Base-by-base conservation (phyloP, 2,797 vertebrate species). In the Lacerta agilis region DNA sequence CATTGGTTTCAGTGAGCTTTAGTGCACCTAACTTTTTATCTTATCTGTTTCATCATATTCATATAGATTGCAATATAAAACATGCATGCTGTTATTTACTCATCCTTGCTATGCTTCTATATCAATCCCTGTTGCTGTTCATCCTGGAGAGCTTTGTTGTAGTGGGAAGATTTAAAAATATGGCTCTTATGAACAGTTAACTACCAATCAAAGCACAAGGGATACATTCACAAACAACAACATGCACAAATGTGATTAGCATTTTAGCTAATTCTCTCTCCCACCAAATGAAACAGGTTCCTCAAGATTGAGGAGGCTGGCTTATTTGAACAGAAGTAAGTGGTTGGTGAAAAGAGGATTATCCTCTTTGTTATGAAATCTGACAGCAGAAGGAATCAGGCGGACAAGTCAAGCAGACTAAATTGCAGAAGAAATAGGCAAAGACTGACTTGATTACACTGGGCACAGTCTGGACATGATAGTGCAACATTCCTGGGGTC, bases 321-420 rank as follows among this genome's bases (percentile, higher is more conserved):
- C 38, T 78, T 77, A 64, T 41, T 23, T 76, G 55, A 66, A 85
- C 25, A 75, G 33, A 84, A 58, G 27, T 73, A 61, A 85, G 83
- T 64, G 15, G 38, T 43, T 77, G 72, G 61, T 77, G 73, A 66
- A 73, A 85, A 64, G 36, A 9, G 38, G 83, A 85, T 85, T 85
- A 76, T 29, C 72, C 58, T 84, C 69, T 84, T 77, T 77, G 38
- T 66, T 41, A 64, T 43, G 83, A 36, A 77, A 77, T 29, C 8
- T 66, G 72, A 64, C 13, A 85, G 36, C 55, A 85, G 18, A 76
- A 38, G 55, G 72, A 41, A 64, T 77, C 55, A 69, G 43, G 23
- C 23, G 67, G 55, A 36, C 61, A 82, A 76, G 58, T 82, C 38
- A 64, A 82, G 38, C 58, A 15, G 23, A 82, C 23, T 49, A 66